Evolutionary conservation across 2,113 vertebrate genomes (phyloP).

Genomic region (Plotosus lineatus): DNA sequence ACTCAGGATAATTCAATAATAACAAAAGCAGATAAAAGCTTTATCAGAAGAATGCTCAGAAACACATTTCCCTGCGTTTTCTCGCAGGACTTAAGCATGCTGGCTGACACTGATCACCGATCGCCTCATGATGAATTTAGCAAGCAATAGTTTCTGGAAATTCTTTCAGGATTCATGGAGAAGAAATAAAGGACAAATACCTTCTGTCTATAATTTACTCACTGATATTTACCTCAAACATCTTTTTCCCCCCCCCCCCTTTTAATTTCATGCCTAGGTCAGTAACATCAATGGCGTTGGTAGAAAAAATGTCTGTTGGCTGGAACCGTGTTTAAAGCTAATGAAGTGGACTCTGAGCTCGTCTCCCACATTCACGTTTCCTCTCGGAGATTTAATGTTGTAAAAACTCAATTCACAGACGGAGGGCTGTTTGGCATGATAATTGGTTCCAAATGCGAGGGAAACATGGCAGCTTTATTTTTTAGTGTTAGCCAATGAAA

Average conservation of each 20-base stretch:
- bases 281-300: not conserved
- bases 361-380: not conserved
- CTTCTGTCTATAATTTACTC: not conserved
- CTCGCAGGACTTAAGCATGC: too few species aligned
- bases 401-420: not conserved
- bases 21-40: too few species aligned
- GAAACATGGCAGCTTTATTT: not conserved
- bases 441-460: not conserved
- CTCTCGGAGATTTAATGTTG: not conserved
- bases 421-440: not conserved
- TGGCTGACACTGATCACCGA: not conserved
- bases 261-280: not conserved
- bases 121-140: not conserved
- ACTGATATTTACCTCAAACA: not conserved
- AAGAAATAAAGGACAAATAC: not conserved
- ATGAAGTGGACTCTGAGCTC: slow-evolving; percentile 4
- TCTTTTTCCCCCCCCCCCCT: too few species aligned
- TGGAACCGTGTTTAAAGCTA: slow-evolving; percentile 1
- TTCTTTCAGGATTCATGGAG: not conserved
- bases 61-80: not conserved
- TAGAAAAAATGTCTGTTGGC: not conserved
- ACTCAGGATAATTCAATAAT: too few species aligned
- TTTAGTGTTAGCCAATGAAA: not conserved
- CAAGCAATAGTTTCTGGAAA: not conserved
- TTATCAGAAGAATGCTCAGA: not conserved